These are phyloP conservation scores for Scaptodrosophila latifasciaeformis DNA, from an alignment of 2,888 invertebrate species.

Conservation along the genomic window DNA sequence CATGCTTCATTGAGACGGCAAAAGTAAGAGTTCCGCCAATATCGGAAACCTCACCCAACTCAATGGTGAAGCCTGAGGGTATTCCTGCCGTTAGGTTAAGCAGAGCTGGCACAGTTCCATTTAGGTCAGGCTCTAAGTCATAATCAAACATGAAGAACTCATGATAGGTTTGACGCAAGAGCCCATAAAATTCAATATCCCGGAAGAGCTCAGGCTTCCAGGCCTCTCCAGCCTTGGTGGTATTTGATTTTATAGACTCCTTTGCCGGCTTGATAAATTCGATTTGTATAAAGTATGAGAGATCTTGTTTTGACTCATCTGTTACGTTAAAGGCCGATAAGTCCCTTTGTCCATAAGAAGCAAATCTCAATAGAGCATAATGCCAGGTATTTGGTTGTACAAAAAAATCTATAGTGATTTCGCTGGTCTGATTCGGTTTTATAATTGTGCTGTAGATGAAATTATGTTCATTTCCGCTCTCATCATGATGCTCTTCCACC, in stretches of 20 bases:
- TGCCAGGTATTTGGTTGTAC: conserved; percentile 80
- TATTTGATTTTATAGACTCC: conserved; percentile 13
- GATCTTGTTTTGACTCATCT: no score
- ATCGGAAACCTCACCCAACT: conserved; percentile 82
- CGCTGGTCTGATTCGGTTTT: conserved; percentile 75
- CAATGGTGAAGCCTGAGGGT: conserved; percentile 81
- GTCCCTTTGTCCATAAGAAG: not conserved
- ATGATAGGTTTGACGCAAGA: conserved; percentile 80
- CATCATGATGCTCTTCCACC: not conserved
- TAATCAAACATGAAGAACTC: conserved; percentile 87
- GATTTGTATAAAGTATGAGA: conserved; percentile 64
- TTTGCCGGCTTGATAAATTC: conserved; percentile 50
- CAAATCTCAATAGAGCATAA: conserved; percentile 76
- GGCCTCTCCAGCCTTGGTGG: conserved; percentile 10
- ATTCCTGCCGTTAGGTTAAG: conserved; percentile 82
- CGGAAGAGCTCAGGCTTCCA: conserved; percentile 62
- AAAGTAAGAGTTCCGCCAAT: conserved; percentile 87
- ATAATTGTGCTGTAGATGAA: conserved; percentile 76
- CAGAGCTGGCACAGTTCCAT: conserved; percentile 80
- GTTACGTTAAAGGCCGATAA: not conserved
- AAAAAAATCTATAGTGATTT: conserved; percentile 76
- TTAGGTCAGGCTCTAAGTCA: conserved; percentile 80
- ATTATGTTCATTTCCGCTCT: conserved; percentile 73
- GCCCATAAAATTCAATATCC: conserved; percentile 69
- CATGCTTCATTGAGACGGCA: conserved; percentile 82